Percentiles rank a stretch among this genome's conserved stretches.
Evolutionary conservation across 2,113 vertebrate species (phyloP).

Genomic region (Dinomys branickii): DNA sequence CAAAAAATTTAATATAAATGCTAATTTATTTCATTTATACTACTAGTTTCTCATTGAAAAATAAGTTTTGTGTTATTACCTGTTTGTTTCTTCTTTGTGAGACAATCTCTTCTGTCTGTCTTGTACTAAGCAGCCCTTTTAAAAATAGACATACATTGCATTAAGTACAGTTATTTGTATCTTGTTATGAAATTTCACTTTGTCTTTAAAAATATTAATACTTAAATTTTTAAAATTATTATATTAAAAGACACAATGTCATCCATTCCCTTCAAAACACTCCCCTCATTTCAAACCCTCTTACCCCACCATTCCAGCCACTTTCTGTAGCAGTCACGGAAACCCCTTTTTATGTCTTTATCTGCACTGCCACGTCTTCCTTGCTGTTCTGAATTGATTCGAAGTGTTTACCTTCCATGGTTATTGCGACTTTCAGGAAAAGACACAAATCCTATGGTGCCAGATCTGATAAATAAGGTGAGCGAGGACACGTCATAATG

Average conservation of each 20-base stretch:
- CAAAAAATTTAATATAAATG: neutral
- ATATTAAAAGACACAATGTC: neutral
- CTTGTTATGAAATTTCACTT: neutral
- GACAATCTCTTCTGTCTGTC: neutral
- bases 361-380: neutral
- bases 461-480: neutral
- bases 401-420: neutral
- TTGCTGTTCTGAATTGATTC: neutral
- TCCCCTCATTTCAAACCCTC: neutral
- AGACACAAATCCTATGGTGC: neutral
- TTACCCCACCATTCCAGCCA: neutral
- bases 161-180: neutral
- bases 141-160: neutral
- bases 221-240: neutral
- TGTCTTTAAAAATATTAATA: neutral
- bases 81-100: neutral
- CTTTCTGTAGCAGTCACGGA: neutral
- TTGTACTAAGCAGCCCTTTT: neutral
- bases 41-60: neutral
- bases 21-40: neutral
- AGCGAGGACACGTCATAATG: neutral
- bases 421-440: neutral
- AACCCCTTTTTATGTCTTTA: neutral
- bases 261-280: neutral
- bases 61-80: neutral